Base-by-base conservation (phyloP, 2,888 invertebrate genomes). In the Empis stercorea region DNA sequence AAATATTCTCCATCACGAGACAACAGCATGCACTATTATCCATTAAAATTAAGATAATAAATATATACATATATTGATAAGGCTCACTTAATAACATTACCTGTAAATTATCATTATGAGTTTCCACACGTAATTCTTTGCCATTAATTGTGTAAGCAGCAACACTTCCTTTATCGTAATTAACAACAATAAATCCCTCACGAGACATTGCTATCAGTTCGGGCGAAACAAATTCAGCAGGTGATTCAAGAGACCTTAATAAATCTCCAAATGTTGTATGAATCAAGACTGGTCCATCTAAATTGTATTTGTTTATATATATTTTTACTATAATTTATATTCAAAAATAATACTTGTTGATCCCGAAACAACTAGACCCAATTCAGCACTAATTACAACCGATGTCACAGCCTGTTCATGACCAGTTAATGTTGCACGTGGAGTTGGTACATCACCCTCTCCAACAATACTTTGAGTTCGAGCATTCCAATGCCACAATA, bases 401-500 rank as follows among this genome's bases (percentile, higher is more conserved):
- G 91, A 91, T 46, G 89, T 87, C 56, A 99, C 88, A 49, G 94
- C 87, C 59, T 94, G 88, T 67, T 97, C 95, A 71, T 99, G 99
- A 0, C 99, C 99, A 0, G 97, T 97, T 17, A 99, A 76, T 5
- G 96, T 93, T 10, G 96, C 95, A 55, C 96, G 79, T 4, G 99
- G 99, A 30, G 95, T 93, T 1, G 97, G 96, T 46, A 86, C 68
- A 55, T 94, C 94, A 15, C 92, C 93, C 70, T 99, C 97, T 6
- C 97, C 97, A 30, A 97, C 92, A 58, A 99, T 92, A 52, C 91
- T 91, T 66, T 95, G 95, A 51, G 89, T 89, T n/a, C 92, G 78
- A 0, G 92, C 94, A 61, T 83, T 97, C 94, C 99, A 99, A 63
- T 97, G 96, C 99, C 99, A 99, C 45, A 99, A 73, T 48, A 97